Percentiles rank a stretch among this genome's conserved stretches.
phyloP scores from a whole-genome alignment of 1,140 invertebrate genomes.

The Gonatopus flavifemur region DNA sequence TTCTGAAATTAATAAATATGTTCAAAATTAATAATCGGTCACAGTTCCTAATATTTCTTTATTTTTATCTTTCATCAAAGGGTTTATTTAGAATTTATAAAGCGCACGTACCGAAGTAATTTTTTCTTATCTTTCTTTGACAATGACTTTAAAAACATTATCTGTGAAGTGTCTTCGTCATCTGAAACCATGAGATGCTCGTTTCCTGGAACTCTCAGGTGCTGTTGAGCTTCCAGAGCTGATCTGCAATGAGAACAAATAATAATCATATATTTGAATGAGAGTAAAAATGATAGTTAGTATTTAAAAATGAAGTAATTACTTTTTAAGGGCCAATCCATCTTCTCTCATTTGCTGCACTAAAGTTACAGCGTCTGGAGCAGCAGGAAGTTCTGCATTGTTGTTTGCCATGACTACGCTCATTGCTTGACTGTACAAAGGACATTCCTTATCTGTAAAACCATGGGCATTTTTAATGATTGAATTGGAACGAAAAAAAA shows the following conservation, averaged over 20 bases:
- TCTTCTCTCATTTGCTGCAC: constrained; percentile 91
- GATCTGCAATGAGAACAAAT: constrained; percentile 35
- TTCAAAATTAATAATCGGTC: background rate
- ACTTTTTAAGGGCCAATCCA: constrained; percentile 85
- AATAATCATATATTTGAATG: constrained; percentile 1
- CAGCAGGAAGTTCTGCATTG: constrained; percentile 60
- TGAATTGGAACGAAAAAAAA: no score
- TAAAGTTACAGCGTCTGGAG: constrained; percentile 71
- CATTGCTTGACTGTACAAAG: constrained; percentile 85
- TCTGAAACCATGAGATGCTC: constrained; percentile 56
- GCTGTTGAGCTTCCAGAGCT: constrained; percentile 64
- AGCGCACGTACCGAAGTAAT: constrained; percentile 73
- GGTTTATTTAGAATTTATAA: constrained; percentile 3
- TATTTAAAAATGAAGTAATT: constrained; percentile 56
- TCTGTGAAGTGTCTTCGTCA: constrained; percentile 68
- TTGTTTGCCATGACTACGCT: constrained; percentile 63
- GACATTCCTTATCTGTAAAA: constrained; percentile 86
- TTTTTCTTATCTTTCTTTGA: constrained; percentile 89
- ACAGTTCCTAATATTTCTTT: background rate
- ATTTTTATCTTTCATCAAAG: constrained; percentile 1
- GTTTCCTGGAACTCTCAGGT: constrained; percentile 57
- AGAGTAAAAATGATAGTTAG: constrained; percentile 1
- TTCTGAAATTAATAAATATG: constrained; percentile 58
- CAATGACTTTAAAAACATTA: constrained; percentile 79
- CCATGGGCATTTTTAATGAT: constrained; percentile 14